Conservation (phyloP, 1,140 invertebrate species). For the Calycopis cecrops region DNA sequence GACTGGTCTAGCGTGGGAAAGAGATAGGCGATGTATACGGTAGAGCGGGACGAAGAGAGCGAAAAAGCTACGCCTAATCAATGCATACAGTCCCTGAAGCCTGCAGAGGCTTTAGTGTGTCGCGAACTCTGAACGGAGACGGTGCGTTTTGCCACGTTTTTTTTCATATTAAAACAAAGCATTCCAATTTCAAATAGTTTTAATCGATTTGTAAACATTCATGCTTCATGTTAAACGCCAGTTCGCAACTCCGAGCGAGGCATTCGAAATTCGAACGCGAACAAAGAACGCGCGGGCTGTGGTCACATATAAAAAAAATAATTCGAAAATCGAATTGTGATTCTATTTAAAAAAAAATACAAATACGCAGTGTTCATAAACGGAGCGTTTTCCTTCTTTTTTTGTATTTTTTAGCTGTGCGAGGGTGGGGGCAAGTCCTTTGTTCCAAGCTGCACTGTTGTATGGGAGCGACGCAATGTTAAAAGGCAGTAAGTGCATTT, state of each 20-base stretch:
- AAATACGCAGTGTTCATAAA: conserved; percentile 20
- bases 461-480: conserved; percentile 22
- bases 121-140: conserved; percentile 34
- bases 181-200: conserved; percentile 13
- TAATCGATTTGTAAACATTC: conserved; percentile 13
- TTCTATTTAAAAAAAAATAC: conserved; percentile 13
- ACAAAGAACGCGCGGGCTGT: conserved; percentile 4
- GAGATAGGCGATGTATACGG: conserved; percentile 26
- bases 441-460: conserved; percentile 44
- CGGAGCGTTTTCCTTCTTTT: conserved; percentile 21
- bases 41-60: conserved; percentile 37
- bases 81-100: conserved; percentile 53
- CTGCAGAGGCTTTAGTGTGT: conserved; percentile 56
- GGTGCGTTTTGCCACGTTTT: conserved; percentile 27
- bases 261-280: conserved; percentile 5
- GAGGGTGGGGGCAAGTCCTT: conserved; percentile 38
- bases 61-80: conserved; percentile 58
- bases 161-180: conserved; percentile 37
- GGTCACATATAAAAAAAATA: conserved; percentile 12
- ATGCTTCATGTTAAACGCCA: conserved; percentile 10
- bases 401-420: conserved; percentile 31
- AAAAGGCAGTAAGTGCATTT: conserved; percentile 39
- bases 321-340: conserved; percentile 14
- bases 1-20: conserved; percentile 32
- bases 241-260: not conserved